Conservation (phyloP, 1,140 invertebrate species). For the Drosophila kepulauana region DNA sequence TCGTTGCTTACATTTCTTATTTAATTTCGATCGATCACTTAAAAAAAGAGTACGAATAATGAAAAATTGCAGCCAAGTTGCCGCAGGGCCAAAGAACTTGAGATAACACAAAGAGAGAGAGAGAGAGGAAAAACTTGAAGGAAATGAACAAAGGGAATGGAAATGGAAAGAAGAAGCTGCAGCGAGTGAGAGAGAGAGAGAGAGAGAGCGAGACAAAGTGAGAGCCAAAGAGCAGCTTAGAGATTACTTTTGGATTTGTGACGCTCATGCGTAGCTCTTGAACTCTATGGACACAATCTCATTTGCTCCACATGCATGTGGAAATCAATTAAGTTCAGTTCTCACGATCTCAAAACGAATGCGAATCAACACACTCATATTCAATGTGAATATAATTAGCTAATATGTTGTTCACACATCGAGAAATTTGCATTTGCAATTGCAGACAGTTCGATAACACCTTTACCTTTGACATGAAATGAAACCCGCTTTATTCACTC, state of each 20-base stretch:
- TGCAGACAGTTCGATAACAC: conserved; percentile 1
- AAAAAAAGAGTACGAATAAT: conserved; percentile 79
- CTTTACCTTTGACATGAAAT: conserved; percentile 13
- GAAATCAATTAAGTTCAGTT: conserved; percentile 76
- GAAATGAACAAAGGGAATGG: conserved; percentile 15
- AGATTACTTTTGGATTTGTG: conserved; percentile 50
- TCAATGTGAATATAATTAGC: conserved; percentile 5
- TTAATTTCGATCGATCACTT: conserved; percentile 82
- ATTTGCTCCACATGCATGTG: conserved; percentile 57
- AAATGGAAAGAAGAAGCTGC: neutral
- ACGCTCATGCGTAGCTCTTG: conserved; percentile 71
- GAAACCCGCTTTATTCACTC: neutral
- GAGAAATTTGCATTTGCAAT: no score
- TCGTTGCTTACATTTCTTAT: conserved; percentile 77
- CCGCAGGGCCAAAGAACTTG: conserved; percentile 53
- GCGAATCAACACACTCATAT: conserved; percentile 12
- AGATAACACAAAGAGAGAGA: conserved; percentile 43
- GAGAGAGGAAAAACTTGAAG: neutral
- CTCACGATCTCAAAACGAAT: conserved; percentile 64
- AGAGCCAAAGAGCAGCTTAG: conserved; percentile 5
- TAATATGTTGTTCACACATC: neutral
- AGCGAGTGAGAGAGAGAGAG: neutral
- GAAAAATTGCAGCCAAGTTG: conserved; percentile 71
- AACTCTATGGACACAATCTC: conserved; percentile 46
- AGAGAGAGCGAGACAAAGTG: neutral